These are phyloP conservation scores for fruit fly (Drosophila melanogaster) DNA, from an alignment of 1,140 invertebrate genomes.

Conservation along the genomic window DNA sequence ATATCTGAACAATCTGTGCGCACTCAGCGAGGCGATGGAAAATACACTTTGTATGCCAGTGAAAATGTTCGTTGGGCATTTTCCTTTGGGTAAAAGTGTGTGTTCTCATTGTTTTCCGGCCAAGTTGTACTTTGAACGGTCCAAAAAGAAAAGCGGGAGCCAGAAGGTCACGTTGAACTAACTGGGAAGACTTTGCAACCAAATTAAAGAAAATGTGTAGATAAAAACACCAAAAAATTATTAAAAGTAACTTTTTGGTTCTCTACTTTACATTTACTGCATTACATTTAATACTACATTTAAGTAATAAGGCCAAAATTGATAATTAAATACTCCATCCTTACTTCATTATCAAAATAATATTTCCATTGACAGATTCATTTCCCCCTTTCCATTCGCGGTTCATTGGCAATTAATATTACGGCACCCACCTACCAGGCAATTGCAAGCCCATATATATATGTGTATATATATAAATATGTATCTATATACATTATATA, in stretches of 20 bases:
- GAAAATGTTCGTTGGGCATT: conserved; percentile 17
- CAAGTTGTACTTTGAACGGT: conserved; percentile 17
- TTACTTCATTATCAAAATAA: no score
- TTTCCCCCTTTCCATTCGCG: not conserved
- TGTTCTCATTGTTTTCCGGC: not conserved
- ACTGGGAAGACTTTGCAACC: no score
- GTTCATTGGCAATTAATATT: conserved; percentile 7
- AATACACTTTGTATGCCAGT: conserved; percentile 37
- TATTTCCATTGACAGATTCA: no score
- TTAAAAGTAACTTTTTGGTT: no score
- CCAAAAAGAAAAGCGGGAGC: not conserved
- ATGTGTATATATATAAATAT: not conserved
- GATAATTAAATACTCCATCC: no score
- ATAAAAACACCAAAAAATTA: no score
- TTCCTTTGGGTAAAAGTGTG: conserved; percentile 18
- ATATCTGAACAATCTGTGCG: conserved; percentile 30
- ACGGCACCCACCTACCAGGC: conserved; percentile 12
- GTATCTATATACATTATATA: conserved; percentile 6
- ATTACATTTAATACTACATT: no score
- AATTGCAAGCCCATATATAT: not conserved
- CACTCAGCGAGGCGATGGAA: not conserved
- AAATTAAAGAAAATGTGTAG: not conserved
- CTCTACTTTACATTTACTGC: no score
- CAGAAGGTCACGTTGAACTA: conserved; percentile 1
- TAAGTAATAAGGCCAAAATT: no score